phyloP scores from a whole-genome alignment of 2,113 vertebrate genomes.

The Tor tambroides region DNA sequence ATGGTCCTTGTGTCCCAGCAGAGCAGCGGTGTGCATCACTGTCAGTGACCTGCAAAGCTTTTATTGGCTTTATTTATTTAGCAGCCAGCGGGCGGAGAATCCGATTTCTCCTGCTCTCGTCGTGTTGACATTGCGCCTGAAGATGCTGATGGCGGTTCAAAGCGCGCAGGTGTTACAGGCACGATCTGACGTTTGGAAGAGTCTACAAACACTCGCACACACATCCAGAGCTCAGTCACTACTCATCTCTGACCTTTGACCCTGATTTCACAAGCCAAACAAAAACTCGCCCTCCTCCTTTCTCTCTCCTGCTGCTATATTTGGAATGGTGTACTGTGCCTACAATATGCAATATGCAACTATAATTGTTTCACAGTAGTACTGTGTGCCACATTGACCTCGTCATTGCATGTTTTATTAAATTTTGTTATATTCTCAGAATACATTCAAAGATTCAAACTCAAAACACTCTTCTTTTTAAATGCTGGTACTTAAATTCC shows the following conservation, averaged over 20 bases:
- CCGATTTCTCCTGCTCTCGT: slow-evolving; percentile 19
- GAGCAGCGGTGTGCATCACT: background rate
- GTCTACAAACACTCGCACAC: background rate
- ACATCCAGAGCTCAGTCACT: slow-evolving; percentile 4
- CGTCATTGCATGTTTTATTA: too few species aligned
- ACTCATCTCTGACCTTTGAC: slow-evolving; percentile 15
- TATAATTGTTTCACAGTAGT: background rate
- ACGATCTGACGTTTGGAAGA: background rate
- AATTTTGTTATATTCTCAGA: background rate
- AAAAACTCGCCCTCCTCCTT: background rate
- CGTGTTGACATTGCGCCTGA: slow-evolving; percentile 19
- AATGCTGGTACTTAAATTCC: too few species aligned
- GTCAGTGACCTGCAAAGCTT: slow-evolving; percentile 36
- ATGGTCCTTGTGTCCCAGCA: background rate
- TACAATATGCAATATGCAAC: background rate
- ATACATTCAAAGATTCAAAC: too few species aligned
- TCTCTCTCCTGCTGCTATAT: background rate
- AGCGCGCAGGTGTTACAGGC: slow-evolving; percentile 9
- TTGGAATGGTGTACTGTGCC: background rate
- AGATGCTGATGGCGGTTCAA: background rate
- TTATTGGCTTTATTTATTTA: slow-evolving; percentile 44
- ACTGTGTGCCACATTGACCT: too few species aligned
- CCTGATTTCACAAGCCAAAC: slow-evolving; percentile 15
- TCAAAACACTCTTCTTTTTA: too few species aligned
- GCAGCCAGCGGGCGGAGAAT: slow-evolving; percentile 38